A percentile compares a stretch with the other conserved stretches of the same genome.
Evolutionary conservation across 2,113 vertebrate species (phyloP).

Genomic region (Megatriorchis doriae): DNA sequence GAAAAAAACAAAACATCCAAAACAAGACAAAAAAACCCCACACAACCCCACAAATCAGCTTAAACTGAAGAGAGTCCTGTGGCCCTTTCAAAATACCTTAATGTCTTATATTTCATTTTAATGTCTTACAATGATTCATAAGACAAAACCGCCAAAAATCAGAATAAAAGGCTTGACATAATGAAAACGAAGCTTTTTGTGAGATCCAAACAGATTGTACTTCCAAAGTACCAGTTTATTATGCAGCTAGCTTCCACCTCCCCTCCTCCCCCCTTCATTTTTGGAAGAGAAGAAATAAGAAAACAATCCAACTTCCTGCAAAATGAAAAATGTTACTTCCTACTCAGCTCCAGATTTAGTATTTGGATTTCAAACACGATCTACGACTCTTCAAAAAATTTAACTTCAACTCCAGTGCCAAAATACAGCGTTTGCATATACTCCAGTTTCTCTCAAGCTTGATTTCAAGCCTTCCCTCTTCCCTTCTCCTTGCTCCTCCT

Average conservation of each 20-base stretch:
- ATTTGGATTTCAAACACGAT: not conserved
- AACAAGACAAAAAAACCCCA: not conserved
- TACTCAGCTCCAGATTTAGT: slow-evolving; percentile 55
- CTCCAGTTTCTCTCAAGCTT: not conserved
- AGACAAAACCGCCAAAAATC: not conserved
- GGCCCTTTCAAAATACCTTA: not conserved
- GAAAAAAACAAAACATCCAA: not conserved
- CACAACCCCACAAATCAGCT: not conserved
- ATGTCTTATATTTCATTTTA: not conserved
- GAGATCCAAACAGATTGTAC: slow-evolving; percentile 13
- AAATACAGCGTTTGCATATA: not conserved
- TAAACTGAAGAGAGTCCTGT: not conserved
- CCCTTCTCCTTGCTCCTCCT: not conserved
- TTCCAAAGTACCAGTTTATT: not conserved
- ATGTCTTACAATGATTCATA: not conserved
- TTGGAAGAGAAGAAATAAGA: slow-evolving; percentile 19
- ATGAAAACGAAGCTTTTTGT: not conserved
- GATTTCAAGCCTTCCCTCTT: not conserved
- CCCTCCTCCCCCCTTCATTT: not conserved
- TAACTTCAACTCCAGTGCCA: not conserved
- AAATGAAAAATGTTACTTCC: slow-evolving; percentile 32
- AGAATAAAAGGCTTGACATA: not conserved
- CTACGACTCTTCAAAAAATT: not conserved
- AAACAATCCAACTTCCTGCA: slow-evolving; percentile 49
- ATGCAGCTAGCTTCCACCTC: not conserved